Base-by-base conservation (phyloP, 1,140 invertebrate species). In the Psix sp. region DNA sequence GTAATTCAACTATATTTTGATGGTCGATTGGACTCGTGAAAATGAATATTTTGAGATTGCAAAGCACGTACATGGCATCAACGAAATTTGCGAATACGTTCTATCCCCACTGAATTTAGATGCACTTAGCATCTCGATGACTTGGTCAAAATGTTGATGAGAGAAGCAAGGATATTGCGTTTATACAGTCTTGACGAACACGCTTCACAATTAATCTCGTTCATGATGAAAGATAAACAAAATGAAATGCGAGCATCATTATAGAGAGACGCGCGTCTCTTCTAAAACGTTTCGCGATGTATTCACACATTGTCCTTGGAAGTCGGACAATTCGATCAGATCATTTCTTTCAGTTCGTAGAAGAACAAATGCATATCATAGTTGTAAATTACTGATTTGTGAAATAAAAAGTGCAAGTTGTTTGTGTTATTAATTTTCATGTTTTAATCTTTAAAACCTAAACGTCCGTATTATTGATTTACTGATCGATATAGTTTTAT, bases 331-430 rank as follows among this genome's bases (percentile, higher is more conserved):
- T 65, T 73, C 54, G 60, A 48, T 75, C 35, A 75, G 54, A 66
- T 66, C 54, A 76, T 89, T 88, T 88, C 83, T 89, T 89, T 90
- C 89, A 89, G 89, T 89, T 89, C 90, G 89, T 89, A 91, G 90
- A 92, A 89, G 90, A 92, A 91, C 90, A 90, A 91, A 92, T 93
- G 92, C 92, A 93, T 93, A 93, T 93, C 91, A 93, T 93, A 93
- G 92, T 91, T 93, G 92, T 93, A 93, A 92, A 88, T 84, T 85
- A 86, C 78, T 78, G 82, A 86, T 86, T 86, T 86, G 84, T 86
- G 82, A 86, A 86, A 87, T 86, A 86, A 87, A 86, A 86, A 82
- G 80, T 86, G 83, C 84, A 87, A 87, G 86, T 82, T 87, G 86
- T 86, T 86, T 87, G 84, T 86, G 85, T 87, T 87, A 86, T 84